Percentiles rank a stretch among this genome's conserved stretches.
phyloP scores from a whole-genome alignment of 2,113 vertebrate genomes.

The Siniperca chuatsi region DNA sequence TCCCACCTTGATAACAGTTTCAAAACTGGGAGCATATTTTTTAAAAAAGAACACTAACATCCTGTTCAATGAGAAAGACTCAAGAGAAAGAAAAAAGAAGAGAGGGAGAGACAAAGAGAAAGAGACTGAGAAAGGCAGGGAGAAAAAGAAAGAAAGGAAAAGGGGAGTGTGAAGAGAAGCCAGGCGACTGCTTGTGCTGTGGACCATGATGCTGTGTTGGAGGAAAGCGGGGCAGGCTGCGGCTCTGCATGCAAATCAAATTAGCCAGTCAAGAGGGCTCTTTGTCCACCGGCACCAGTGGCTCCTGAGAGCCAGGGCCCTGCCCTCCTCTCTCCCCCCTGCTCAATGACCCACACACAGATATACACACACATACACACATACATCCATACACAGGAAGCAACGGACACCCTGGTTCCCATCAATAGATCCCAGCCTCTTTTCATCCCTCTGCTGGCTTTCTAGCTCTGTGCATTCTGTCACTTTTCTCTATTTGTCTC shows the following conservation, averaged over 20 bases:
- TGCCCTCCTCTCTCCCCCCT: conserved; percentile 51
- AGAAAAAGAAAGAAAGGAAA: background rate
- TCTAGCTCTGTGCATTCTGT: conserved; percentile 21
- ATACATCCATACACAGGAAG: conserved; percentile 66
- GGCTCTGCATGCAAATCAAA: conserved; percentile 81
- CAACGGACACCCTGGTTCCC: conserved; percentile 51
- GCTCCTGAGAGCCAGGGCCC: conserved; percentile 71
- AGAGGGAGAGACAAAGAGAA: background rate
- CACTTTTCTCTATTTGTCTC: conserved; percentile 46
- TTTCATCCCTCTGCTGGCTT: conserved; percentile 47
- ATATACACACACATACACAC: conserved; percentile 69
- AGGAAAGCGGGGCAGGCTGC: conserved; percentile 44
- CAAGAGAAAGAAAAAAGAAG: background rate
- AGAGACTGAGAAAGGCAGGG: background rate
- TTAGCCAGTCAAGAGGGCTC: conserved; percentile 72
- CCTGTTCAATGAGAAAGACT: background rate
- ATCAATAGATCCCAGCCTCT: conserved; percentile 49
- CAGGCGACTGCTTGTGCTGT: conserved; percentile 40
- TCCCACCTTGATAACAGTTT: background rate
- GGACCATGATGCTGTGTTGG: conserved; percentile 56
- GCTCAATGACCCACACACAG: conserved; percentile 59
- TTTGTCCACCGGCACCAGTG: conserved; percentile 75
- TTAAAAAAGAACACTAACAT: background rate
- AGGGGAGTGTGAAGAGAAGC: conserved; percentile 15
- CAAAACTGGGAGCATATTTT: background rate